Conservation (phyloP, 2,888 invertebrate species). For the Scaptomyza polygonia region DNA sequence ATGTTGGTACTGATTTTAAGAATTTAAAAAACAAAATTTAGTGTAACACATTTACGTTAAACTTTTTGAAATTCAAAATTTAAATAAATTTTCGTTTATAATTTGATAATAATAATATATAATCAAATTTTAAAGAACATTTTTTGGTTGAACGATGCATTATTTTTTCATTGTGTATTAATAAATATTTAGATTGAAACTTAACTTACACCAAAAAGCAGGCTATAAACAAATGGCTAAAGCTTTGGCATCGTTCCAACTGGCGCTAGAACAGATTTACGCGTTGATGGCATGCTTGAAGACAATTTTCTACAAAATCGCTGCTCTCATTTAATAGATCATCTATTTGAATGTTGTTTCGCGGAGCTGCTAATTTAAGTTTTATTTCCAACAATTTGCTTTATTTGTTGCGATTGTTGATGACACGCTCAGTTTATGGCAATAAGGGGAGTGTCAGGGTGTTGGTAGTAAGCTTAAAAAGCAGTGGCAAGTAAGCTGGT, state of each 20-base stretch:
- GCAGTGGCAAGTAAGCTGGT: not conserved
- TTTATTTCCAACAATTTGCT: slow-evolving; percentile 79
- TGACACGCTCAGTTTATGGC: slow-evolving; percentile 77
- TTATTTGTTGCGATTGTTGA: slow-evolving; percentile 81
- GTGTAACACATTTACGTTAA: too few relatives aligned
- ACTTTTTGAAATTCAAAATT: too few relatives aligned
- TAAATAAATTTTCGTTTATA: too few relatives aligned
- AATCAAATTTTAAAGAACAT: too few relatives aligned
- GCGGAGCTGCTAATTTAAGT: slow-evolving; percentile 73
- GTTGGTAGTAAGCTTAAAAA: slow-evolving; percentile 4
- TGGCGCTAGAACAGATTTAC: slow-evolving; percentile 23
- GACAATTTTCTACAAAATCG: not conserved
- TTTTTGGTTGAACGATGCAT: too few relatives aligned
- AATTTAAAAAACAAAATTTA: too few relatives aligned
- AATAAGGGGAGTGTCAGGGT: slow-evolving; percentile 52
- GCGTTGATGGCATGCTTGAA: slow-evolving; percentile 2
- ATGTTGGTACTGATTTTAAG: too few relatives aligned
- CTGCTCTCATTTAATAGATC: slow-evolving; percentile 38
- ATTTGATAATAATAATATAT: too few relatives aligned
- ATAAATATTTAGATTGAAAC: too few relatives aligned
- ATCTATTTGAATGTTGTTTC: slow-evolving; percentile 31
- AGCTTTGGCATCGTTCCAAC: too few relatives aligned
- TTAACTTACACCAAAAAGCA: not conserved
- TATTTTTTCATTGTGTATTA: too few relatives aligned
- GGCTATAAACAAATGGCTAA: not conserved